Conservation (phyloP, 2,113 vertebrate genomes). For the Damaliscus lunatus region DNA sequence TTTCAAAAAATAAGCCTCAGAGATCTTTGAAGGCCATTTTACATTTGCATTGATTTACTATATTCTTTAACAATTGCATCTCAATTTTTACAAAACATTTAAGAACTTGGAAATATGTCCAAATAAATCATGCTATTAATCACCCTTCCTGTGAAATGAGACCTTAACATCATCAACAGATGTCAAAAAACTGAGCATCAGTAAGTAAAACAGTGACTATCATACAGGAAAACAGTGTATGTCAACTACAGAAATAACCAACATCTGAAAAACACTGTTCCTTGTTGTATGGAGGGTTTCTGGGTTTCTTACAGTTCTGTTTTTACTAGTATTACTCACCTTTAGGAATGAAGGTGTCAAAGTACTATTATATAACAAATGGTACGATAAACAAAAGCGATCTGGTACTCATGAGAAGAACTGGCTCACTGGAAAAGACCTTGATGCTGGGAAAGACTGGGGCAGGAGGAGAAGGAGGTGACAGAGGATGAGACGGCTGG, state of each 20-base stretch:
- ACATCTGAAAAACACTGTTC: background rate
- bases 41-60: slow-evolving; percentile 4
- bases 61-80: background rate
- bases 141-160: background rate
- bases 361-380: background rate
- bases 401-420: background rate
- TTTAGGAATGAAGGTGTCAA: background rate
- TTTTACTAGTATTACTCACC: background rate
- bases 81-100: background rate
- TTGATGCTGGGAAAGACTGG: background rate
- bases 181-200: background rate
- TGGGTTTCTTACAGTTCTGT: background rate
- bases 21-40: slow-evolving; percentile 9
- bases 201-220: background rate
- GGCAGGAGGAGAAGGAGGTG: background rate
- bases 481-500: background rate
- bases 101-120: background rate
- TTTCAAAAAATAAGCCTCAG: background rate
- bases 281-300: background rate
- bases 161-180: background rate
- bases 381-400: background rate
- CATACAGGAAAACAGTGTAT: background rate
- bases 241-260: background rate
- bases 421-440: background rate
- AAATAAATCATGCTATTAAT: background rate